Base-by-base conservation (phyloP, 1,140 invertebrate species). In the Sarcophaga bullata region DNA sequence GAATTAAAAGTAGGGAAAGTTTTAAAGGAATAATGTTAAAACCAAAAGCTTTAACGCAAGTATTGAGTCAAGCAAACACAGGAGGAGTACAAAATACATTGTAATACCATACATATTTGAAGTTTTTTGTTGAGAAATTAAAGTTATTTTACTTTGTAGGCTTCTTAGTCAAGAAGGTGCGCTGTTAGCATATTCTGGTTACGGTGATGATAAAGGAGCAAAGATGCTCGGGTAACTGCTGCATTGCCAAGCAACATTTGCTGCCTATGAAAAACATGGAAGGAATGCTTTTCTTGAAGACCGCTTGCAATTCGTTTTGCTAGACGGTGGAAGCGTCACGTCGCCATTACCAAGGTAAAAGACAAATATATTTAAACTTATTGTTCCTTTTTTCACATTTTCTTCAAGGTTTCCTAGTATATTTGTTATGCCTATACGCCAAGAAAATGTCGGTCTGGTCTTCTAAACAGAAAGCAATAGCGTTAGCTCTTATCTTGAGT, bases 221-320 rank as follows among this genome's bases (percentile, higher is more conserved):
- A 96, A 91, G 97, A 98, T 92, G 96, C 96, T 2, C 92, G 96
- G 85, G 96, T 98, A 3, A 98, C 96, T 49, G 97, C 97, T 82
- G 97, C 97, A 25, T 98, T 99, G 85, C 96, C 97, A 0, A 98
- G 97, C 86, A 98, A 98, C 90, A 97, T 98, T 86, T 99, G 94
- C 95, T 49, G 95, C 97, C 2, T 98, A 98, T 91, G 96, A 98
- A 87, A 98, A 97, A 90, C 97, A 96, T 91, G 97, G 97, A 0
- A 92, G 94, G 81, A 95, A 94, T 90, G 96, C 96, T 6, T 96
- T 98, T 84, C 95, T 96, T 88, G 97, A 98, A 92, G 96, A 98
- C 87, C 94, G 95, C 87, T 91, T 98, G 6, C 93, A 97, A 87
- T 94, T 96, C 86, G 94, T 98, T 73, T 90, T 98, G n/a, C n/a